Conservation (phyloP, 2,797 vertebrate species). For the Onychomys leucogaster region DNA sequence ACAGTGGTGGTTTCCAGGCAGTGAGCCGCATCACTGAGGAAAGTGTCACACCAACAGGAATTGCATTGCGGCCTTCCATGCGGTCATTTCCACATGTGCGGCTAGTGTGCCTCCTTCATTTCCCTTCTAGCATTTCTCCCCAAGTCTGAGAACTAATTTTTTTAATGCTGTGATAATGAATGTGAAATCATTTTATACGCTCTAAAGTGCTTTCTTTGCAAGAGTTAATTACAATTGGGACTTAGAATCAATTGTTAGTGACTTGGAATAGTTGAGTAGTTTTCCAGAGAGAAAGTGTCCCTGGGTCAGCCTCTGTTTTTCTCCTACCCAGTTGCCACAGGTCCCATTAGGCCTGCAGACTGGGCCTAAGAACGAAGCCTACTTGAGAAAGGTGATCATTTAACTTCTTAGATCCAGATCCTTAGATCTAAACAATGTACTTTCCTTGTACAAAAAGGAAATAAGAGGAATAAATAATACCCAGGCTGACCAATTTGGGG, state of each 20-base stretch:
- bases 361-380: not conserved
- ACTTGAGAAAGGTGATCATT: not conserved
- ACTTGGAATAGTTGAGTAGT: constrained; percentile 67
- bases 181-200: constrained; percentile 65
- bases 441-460: not conserved
- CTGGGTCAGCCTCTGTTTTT: constrained; percentile 21
- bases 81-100: not conserved
- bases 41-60: not conserved
- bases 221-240: constrained; percentile 50
- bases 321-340: not conserved
- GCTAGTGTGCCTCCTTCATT: not conserved
- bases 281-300: constrained; percentile 64
- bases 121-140: not conserved
- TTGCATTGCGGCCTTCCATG: not conserved
- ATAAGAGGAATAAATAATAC: not conserved
- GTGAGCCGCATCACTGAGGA: not conserved
- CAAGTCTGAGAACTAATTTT: constrained; percentile 17
- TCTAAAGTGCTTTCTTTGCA: constrained; percentile 66
- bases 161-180: constrained; percentile 32
- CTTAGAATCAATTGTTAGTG: constrained; percentile 58
- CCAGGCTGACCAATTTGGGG: not conserved
- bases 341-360: not conserved
- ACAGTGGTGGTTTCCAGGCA: not conserved
- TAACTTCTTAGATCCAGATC: not conserved
- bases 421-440: not conserved